These are phyloP conservation scores for Sericinus montela DNA, from an alignment of 2,888 invertebrate genomes.

Conservation along the genomic window DNA sequence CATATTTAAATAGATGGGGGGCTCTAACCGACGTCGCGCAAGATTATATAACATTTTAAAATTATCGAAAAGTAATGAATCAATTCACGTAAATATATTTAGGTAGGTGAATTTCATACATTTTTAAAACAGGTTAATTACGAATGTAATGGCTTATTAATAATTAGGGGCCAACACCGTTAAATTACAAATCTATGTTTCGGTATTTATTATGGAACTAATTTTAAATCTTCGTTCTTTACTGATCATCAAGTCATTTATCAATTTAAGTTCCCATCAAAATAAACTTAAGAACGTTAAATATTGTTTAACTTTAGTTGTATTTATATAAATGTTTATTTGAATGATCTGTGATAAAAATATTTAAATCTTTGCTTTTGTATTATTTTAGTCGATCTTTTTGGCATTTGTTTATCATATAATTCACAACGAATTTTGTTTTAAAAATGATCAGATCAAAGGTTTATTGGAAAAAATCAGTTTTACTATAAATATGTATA, in stretches of 20 bases:
- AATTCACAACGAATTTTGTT: slow-evolving; percentile 7
- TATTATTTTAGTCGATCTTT: neutral
- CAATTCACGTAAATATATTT: slow-evolving; percentile 57
- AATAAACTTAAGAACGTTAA: too few species aligned
- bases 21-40: slow-evolving; percentile 61
- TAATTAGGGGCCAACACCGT: slow-evolving; percentile 73
- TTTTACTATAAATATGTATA: too few species aligned
- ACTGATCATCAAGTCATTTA: too few species aligned
- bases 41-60: slow-evolving; percentile 46
- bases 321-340: neutral
- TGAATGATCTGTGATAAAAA: slow-evolving; percentile 16
- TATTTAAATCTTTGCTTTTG: slow-evolving; percentile 2
- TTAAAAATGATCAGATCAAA: neutral
- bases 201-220: slow-evolving; percentile 6
- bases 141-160: slow-evolving; percentile 74
- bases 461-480: too few species aligned
- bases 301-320: too few species aligned
- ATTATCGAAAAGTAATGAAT: slow-evolving; percentile 51
- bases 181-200: slow-evolving; percentile 52
- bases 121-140: slow-evolving; percentile 69
- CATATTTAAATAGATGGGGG: slow-evolving; percentile 24
- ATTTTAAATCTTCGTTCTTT: too few species aligned
- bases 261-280: too few species aligned
- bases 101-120: slow-evolving; percentile 75
- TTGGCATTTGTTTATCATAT: neutral